These are phyloP conservation scores for Diplosoma virens DNA, from an alignment of 23 tunicate genomes.

Conservation along the genomic window DNA sequence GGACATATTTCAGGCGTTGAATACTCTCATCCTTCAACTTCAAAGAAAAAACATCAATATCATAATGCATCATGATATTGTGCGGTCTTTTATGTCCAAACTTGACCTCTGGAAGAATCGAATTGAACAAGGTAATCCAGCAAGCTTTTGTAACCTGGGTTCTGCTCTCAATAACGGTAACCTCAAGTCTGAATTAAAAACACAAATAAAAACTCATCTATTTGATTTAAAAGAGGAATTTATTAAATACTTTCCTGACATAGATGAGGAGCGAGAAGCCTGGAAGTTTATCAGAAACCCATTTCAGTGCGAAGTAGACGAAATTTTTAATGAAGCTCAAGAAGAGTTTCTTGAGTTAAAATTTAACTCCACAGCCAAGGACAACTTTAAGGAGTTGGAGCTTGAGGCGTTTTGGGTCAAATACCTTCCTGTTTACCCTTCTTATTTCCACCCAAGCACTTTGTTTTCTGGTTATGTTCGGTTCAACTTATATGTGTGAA, in stretches of 20 bases:
- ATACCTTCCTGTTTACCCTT: slow-evolving; percentile 42
- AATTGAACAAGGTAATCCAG: slow-evolving; percentile 45
- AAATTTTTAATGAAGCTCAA: slow-evolving; percentile 36
- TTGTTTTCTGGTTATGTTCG: slow-evolving; percentile 21
- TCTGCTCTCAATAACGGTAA: slow-evolving; percentile 34
- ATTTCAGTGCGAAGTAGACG: slow-evolving; percentile 38
- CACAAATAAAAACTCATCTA: slow-evolving; percentile 32
- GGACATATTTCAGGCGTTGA: slow-evolving; percentile 44
- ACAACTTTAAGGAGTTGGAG: slow-evolving; percentile 33
- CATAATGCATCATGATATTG: slow-evolving; percentile 29
- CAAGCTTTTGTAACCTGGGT: slow-evolving; percentile 43
- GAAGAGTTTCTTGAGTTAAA: slow-evolving; percentile 42
- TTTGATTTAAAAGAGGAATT: slow-evolving; percentile 33
- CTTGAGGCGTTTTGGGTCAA: slow-evolving; percentile 39
- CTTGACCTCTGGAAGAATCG: slow-evolving; percentile 45
- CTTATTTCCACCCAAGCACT: slow-evolving; percentile 36
- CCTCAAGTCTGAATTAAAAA: slow-evolving; percentile 33
- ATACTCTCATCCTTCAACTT: slow-evolving; percentile 34
- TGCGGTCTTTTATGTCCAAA: slow-evolving; percentile 38
- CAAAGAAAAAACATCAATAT: slow-evolving; percentile 43
- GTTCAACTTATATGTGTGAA: slow-evolving; percentile 37
- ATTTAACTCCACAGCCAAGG: slow-evolving; percentile 42
- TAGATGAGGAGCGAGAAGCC: slow-evolving; percentile 24
- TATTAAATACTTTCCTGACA: slow-evolving; percentile 39
- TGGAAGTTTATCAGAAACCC: slow-evolving; percentile 49